Evolutionary conservation across 2,888 invertebrate species (phyloP), one percentile per base, ranked within the genome.

Genomic region (Pomacea canaliculata): DNA sequence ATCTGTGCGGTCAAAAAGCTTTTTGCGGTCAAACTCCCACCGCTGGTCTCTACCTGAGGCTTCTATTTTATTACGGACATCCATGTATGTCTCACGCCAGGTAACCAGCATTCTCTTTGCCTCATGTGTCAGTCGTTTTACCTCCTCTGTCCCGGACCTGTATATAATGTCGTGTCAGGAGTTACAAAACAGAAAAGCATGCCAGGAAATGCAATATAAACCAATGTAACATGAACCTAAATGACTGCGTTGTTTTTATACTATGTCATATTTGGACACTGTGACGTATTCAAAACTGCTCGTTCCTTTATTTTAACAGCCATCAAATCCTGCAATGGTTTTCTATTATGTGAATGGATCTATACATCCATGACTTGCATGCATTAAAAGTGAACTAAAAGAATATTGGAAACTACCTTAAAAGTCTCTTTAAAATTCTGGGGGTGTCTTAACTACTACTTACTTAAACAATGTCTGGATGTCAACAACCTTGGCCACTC

Each of bases 11-110:
- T 94, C 94, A 90, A 97, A 97, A 56, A 98, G 91, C 66, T 93
- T 92, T 19, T 93, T 94, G 84, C 95, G 94, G 87, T 97, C 95
- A 90, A 97, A 98, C 91, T 97, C 97, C 97, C 97, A 97, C 16
- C 97, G 93, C 8, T 94, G 49, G 79, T 96, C 96, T 83, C 96
- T 95, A 0, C 96, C 96, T 3, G 96, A 95, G 23, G 94, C 91
- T 90, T 97, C 97, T 80, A 97, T 97, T 84, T 94, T 94, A n/a
- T 94, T 93, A 18, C 97, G 92, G 7, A 95, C 95, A 68, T 94
- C 92, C 87, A 94, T 92, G 90, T 97, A 97, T 0, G 94, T 92
- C 0, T 92, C 89, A 86, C 95, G 95, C 96, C 96, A 96, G 67
- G 92, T 92, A 74, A 93, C 93, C 91, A 96, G 92, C 93, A 96